Conservation (phyloP, 2,888 invertebrate genomes). For the Mantis religiosa region DNA sequence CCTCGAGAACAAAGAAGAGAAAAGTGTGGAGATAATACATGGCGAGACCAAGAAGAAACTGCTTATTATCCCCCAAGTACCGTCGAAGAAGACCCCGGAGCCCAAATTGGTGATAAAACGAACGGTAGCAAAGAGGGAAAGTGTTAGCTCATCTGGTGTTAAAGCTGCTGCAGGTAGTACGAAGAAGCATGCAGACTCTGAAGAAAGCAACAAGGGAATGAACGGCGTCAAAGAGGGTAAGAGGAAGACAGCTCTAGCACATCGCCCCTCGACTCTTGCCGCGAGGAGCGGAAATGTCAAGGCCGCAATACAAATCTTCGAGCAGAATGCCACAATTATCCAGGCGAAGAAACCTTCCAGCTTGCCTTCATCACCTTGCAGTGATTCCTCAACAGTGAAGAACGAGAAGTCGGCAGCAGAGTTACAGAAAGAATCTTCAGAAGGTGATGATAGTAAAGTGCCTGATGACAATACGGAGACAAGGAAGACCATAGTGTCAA, state of each 20-base stretch:
- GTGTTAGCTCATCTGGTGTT: neutral
- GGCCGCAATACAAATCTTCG: constrained; percentile 43
- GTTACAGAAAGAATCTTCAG: neutral
- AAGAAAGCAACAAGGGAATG: constrained; percentile 28
- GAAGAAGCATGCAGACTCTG: neutral
- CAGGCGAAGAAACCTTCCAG: neutral
- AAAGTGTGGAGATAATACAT: constrained; percentile 26
- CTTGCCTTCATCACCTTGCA: too few species aligned
- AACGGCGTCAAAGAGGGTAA: constrained; percentile 28
- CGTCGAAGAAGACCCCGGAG: neutral
- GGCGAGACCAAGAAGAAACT: constrained; percentile 26
- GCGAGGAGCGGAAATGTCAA: constrained; percentile 36
- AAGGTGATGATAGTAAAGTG: neutral
- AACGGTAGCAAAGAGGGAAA: neutral
- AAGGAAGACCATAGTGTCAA: neutral
- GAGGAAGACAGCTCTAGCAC: neutral
- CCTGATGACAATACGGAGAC: neutral
- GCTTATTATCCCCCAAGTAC: neutral
- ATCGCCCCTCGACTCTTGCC: neutral
- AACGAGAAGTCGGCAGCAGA: neutral
- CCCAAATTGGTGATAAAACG: neutral
- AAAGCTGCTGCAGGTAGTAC: neutral
- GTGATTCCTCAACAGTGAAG: neutral
- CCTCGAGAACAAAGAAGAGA: constrained; percentile 38
- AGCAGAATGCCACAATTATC: constrained; percentile 35